These are phyloP conservation scores for Suricata suricatta DNA, from an alignment of 2,113 vertebrate genomes.

Conservation along the genomic window DNA sequence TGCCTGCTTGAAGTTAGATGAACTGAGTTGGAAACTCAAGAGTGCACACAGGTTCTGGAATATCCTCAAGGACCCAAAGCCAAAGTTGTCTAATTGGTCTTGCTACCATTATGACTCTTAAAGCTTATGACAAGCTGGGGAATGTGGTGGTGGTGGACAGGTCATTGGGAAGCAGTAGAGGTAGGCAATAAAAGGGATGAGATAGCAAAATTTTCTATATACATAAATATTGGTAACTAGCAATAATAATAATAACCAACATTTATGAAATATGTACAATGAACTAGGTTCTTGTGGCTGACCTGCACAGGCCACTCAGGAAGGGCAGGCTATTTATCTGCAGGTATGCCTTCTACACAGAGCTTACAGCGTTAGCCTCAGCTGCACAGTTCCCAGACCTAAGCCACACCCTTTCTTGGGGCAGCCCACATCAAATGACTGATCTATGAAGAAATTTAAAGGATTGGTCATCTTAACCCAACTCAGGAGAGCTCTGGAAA, in stretches of 20 bases:
- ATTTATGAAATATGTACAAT: not conserved
- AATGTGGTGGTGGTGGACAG: not conserved
- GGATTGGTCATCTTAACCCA: not conserved
- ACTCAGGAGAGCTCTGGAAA: not conserved
- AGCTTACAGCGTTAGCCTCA: not conserved
- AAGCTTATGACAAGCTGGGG: not conserved
- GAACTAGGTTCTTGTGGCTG: not conserved
- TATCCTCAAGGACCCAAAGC: not conserved
- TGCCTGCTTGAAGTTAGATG: not conserved
- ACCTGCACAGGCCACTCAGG: not conserved
- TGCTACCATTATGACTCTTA: not conserved
- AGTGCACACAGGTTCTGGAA: not conserved
- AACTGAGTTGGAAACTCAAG: conserved; percentile 15
- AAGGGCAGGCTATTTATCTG: too few relatives aligned
- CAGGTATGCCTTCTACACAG: not conserved
- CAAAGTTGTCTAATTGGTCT: not conserved
- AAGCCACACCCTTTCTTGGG: not conserved
- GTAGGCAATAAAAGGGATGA: not conserved
- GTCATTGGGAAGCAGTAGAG: not conserved
- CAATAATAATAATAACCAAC: not conserved
- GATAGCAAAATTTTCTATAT: not conserved
- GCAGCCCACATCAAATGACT: not conserved
- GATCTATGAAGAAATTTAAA: not conserved
- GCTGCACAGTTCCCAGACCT: not conserved
- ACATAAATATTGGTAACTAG: not conserved